Evolutionary conservation across 1,140 invertebrate genomes (phyloP), one percentile per base, ranked within the genome.

Genomic region (Ganaspis sp.): DNA sequence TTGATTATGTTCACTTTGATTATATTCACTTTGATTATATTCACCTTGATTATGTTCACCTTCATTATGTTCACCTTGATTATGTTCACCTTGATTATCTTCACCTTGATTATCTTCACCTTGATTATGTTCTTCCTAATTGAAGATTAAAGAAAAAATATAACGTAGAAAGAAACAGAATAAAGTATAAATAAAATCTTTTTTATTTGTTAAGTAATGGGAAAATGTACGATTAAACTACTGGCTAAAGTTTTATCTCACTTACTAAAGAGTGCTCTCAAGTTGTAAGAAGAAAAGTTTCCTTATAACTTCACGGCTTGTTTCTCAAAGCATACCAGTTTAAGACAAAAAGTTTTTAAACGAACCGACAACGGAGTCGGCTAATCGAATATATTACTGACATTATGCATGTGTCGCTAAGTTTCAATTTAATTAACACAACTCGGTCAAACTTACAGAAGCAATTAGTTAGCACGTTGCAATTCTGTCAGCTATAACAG

Each of bases 241-340:
- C 38, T 70, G 17, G n/a, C 11, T 40, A 38, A 70, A 70, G 58
- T 64, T 64, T 64, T 29, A 29, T 64, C 58, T 64, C 23, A 64
- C 58, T 64, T 29, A 29, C 58, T 64, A 64, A 64, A 64, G 58
- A 64, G 58, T 64, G 26, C 58, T 64, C 58, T 64, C 23, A 64
- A 64, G 26, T 64, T 64, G 23, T 64, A 64, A 64, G 58, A 64
- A 34, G 58, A 64, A 64, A 64, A 64, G 58, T 64, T 64, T 64
- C 8, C 23, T 64, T 64, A 64, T 64, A 64, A 64, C 58, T 64
- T 64, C 58, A 64, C 58, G 58, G 58, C 58, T 64, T 64, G 58
- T 34, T 64, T 64, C 58, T 34, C 23, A 64, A 64, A 64, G 58
- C 58, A 5, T n/a, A 26, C 58, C 58, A 64, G 23, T 64, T 64